Base-by-base conservation (phyloP, 1,140 invertebrate species). In the Temnothorax longispinosus region DNA sequence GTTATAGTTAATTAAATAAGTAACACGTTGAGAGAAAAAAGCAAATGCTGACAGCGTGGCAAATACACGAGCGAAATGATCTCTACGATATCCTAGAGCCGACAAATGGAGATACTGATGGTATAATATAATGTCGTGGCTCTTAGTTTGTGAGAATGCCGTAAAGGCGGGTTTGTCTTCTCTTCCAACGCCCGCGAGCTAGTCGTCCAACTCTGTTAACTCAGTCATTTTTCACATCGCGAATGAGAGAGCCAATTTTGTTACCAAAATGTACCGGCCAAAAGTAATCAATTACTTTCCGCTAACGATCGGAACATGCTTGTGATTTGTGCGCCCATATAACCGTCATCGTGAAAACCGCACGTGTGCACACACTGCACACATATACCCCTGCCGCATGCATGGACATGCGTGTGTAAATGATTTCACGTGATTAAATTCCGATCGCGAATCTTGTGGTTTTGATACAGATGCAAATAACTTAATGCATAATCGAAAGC, bases 271-370 rank as follows among this genome's bases (percentile, higher is more conserved):
- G 81, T 75, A 65, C 67, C 86, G 47, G 21, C 35, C 69, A 77
- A 81, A 91, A 91, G 77, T 91, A 91, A 88, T 91, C 82, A 86
- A 91, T 91, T 91, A 91, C 72, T 86, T 88, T 82, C 44, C 50
- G 58, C 38, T 72, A 88, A 86, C 86, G 76, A 71, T 81, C 82
- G 87, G 21, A 44, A 56, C 41, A 54, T 54, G 64, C 27, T 32
- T 56, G 50, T 75, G 75, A 76, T 72, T 75, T 65, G n/a, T 47
- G 72, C 44, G 52, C 52, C n/a, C 47, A 21, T 50, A 74, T 35
- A 27, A 32, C 54, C 80, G 54, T 74, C 80, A 74, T 82, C 35
- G 27, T 35, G 67, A 74, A 82, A 82, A 82, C 67, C 41, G 54
- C 54, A 60, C 64, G 18, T 47, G 62, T 21, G 27, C 38, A 38